A percentile compares a stretch with the other conserved stretches of the same genome.
phyloP scores from a whole-genome alignment of 2,888 invertebrate species.

The Eristalis arbustorum region DNA sequence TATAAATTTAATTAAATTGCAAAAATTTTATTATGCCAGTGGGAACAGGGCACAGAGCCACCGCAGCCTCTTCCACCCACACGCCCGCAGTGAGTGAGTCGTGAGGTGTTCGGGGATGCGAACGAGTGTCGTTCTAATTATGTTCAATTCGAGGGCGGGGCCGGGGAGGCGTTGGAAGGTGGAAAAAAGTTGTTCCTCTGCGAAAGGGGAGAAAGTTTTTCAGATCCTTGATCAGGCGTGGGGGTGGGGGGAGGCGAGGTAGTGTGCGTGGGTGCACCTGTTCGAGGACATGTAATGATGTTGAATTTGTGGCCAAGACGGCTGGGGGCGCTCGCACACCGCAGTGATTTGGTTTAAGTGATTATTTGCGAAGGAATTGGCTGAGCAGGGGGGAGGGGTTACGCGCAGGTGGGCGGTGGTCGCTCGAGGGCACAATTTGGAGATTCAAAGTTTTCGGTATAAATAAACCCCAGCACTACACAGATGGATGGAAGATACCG shows the following conservation, averaged over 20 bases:
- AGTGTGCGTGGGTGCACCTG: conserved; percentile 5
- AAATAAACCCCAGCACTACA: neutral
- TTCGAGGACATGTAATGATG: conserved; percentile 37
- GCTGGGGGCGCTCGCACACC: conserved; percentile 39
- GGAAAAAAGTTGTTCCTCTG: neutral
- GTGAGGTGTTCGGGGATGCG: neutral
- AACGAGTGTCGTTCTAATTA: conserved; percentile 62
- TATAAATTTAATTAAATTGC: conserved; percentile 70
- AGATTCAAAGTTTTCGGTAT: neutral
- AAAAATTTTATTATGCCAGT: conserved; percentile 60
- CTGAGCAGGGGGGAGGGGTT: neutral
- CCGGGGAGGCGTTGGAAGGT: neutral
- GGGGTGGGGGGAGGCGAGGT: neutral
- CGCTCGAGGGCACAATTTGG: conserved; percentile 19
- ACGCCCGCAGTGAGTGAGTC: neutral
- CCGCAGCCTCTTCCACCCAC: neutral
- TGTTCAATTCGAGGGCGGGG: conserved; percentile 27
- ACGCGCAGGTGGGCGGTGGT: neutral
- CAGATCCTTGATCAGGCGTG: conserved; percentile 43
- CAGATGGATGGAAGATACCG: conserved; percentile 2
- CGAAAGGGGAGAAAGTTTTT: conserved; percentile 33
- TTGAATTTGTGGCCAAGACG: conserved; percentile 53
- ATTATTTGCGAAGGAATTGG: conserved; percentile 49
- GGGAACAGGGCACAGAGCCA: conserved; percentile 25
- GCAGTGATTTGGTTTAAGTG: conserved; percentile 61